phyloP scores from a whole-genome alignment of 2,797 vertebrate species.

The Tachyglossus aculeatus region DNA sequence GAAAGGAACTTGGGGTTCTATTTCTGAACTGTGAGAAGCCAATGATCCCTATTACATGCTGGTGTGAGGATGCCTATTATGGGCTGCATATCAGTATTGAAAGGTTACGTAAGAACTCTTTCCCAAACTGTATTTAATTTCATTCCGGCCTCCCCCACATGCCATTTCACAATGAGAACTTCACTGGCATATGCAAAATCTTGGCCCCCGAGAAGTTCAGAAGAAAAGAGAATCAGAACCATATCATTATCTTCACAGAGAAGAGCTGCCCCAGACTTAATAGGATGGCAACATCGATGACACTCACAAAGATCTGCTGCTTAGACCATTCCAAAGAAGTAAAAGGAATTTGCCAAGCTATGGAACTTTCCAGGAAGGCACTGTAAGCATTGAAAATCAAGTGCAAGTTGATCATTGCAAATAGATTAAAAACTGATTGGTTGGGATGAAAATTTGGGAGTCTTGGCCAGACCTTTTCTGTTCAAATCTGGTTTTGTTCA shows the following conservation, averaged over 20 bases:
- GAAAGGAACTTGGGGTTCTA: neutral
- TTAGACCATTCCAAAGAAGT: neutral
- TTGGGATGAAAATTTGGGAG: neutral
- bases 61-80: conserved; percentile 2
- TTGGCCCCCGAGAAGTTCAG: neutral
- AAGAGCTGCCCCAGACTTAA: neutral
- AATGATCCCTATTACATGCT: neutral
- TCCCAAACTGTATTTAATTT: neutral
- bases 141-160: neutral
- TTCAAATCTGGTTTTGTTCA: no score
- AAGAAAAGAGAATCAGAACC: neutral
- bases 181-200: neutral
- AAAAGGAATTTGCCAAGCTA: neutral
- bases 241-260: neutral
- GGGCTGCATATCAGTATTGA: no score
- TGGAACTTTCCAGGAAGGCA: neutral
- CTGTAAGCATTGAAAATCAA: neutral
- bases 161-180: neutral
- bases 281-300: neutral
- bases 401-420: neutral
- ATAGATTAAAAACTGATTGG: neutral
- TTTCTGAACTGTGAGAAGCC: no score
- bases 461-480: neutral
- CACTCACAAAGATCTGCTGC: neutral
- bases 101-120: neutral